phyloP scores from a whole-genome alignment of 2,113 vertebrate genomes.

The Trogon melanurus region DNA sequence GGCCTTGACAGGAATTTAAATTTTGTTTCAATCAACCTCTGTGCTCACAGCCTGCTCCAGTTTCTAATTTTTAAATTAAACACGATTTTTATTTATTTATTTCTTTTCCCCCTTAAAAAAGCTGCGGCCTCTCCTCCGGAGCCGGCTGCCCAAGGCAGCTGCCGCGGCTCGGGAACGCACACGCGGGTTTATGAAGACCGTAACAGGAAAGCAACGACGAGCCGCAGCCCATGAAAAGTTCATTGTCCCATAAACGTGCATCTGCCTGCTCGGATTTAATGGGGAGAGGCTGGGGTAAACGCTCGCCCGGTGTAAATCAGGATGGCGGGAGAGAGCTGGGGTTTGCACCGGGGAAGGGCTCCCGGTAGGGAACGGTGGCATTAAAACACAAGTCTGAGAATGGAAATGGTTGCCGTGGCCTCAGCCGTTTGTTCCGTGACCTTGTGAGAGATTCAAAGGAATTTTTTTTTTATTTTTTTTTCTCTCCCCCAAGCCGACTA shows the following conservation, averaged over 20 bases:
- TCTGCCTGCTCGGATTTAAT: background rate
- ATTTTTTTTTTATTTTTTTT: too few relatives aligned
- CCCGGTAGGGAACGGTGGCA: background rate
- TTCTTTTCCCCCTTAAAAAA: background rate
- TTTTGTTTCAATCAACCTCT: conserved; percentile 86
- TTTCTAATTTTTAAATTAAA: conserved; percentile 87
- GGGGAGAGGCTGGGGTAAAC: background rate
- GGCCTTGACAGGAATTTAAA: conserved; percentile 87
- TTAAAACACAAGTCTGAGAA: background rate
- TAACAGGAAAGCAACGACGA: background rate
- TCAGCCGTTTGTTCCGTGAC: background rate
- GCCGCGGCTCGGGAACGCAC: background rate
- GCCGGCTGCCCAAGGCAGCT: background rate
- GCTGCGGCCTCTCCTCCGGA: conserved; percentile 44
- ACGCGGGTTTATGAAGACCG: background rate
- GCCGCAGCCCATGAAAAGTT: background rate
- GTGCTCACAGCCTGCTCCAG: conserved; percentile 82
- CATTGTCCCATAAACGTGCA: background rate
- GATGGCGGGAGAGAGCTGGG: background rate
- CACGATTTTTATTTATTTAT: conserved; percentile 56
- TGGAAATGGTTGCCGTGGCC: background rate
- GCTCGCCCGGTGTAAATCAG: background rate
- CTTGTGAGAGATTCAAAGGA: conserved; percentile 6
- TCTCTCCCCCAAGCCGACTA: background rate
- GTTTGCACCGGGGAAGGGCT: background rate